Percentiles rank a stretch among this genome's conserved stretches.
phyloP scores from a whole-genome alignment of 2,797 vertebrate genomes.

The Leptoclinus maculatus region DNA sequence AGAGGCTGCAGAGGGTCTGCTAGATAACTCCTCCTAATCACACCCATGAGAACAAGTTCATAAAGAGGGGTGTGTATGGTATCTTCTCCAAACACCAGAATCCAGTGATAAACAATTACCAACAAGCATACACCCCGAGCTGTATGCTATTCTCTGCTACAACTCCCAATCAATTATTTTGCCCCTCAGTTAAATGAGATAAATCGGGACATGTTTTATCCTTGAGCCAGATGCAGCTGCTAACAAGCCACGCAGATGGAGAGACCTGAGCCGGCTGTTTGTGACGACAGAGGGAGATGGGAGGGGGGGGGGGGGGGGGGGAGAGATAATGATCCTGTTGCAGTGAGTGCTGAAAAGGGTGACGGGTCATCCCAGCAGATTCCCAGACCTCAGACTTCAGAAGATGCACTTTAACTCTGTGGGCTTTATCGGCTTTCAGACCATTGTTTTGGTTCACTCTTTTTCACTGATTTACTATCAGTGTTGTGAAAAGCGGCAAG shows the following conservation, averaged over 20 bases:
- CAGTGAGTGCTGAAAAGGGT: no score
- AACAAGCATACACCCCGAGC: neutral
- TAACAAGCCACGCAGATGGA: neutral
- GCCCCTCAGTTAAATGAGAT: neutral
- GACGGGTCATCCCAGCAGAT: no score
- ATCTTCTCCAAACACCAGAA: neutral
- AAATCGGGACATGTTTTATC: neutral
- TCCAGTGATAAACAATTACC: neutral
- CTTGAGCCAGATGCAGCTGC: conserved; percentile 2
- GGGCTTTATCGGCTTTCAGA: neutral
- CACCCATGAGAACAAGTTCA: neutral
- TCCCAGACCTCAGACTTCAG: no score
- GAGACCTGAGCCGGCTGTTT: neutral
- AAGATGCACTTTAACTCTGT: no score
- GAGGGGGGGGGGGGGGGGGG: rapidly evolving
- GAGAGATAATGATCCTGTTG: no score
- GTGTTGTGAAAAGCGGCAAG: neutral
- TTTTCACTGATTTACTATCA: no score
- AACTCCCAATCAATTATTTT: conserved; percentile 7
- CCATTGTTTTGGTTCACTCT: neutral
- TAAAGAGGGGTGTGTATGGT: neutral
- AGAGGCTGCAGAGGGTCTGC: neutral
- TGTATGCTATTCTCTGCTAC: neutral
- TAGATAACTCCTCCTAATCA: neutral
- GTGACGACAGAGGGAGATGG: neutral